Percentiles rank a stretch among this genome's conserved stretches.
These are phyloP conservation scores for Dendrocincla fuliginosa DNA, from an alignment of 2,797 vertebrate species.

Conservation along the genomic window DNA sequence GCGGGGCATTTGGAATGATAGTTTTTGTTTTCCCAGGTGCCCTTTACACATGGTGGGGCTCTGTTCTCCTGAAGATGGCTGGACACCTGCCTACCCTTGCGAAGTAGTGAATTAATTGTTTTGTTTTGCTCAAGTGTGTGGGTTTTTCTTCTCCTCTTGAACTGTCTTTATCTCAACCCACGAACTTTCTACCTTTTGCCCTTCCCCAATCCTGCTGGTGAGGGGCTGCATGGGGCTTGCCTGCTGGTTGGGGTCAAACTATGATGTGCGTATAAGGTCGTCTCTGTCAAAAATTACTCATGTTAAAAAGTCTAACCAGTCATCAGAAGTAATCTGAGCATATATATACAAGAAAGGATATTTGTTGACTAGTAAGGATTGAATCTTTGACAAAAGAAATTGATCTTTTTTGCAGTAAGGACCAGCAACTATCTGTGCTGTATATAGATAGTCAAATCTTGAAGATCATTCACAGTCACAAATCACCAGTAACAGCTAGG, in stretches of 20 bases:
- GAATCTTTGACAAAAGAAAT: neutral
- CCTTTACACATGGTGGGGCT: neutral
- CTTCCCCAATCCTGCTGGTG: accelerated
- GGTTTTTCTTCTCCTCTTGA: neutral
- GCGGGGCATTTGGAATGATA: neutral
- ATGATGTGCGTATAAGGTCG: neutral
- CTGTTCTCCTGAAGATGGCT: neutral
- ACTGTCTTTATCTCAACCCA: neutral
- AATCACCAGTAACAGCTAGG: neutral
- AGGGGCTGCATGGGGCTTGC: neutral
- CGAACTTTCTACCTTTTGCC: neutral
- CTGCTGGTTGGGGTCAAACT: neutral
- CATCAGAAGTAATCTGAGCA: neutral
- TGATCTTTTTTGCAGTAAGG: neutral
- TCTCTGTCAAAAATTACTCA: neutral
- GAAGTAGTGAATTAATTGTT: neutral
- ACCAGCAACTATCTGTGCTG: neutral
- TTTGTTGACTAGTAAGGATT: neutral
- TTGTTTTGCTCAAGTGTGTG: neutral
- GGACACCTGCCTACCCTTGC: neutral
- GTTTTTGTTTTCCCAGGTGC: neutral
- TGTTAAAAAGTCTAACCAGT: neutral
- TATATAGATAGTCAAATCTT: neutral
- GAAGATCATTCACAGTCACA: neutral
- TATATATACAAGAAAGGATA: neutral